phyloP scores from a whole-genome alignment of 2,797 vertebrate genomes.

The Craterocephalus amniculus region DNA sequence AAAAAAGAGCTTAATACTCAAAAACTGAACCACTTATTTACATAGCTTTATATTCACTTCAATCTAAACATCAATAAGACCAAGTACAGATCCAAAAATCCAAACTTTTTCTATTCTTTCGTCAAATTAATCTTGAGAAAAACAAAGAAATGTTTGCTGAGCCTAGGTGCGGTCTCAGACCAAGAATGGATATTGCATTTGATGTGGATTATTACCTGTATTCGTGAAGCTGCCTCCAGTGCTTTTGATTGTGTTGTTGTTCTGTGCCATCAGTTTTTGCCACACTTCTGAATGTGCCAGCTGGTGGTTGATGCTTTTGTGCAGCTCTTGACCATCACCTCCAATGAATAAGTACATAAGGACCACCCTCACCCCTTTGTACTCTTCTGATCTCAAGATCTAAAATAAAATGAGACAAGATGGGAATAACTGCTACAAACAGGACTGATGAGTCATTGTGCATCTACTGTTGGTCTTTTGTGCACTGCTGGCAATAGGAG shows the following conservation, averaged over 20 bases:
- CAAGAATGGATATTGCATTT: not conserved
- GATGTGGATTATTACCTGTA: conserved; percentile 37
- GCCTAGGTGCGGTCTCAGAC: not conserved
- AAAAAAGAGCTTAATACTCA: not conserved
- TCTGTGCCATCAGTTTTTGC: conserved; percentile 76
- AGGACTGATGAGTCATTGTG: not conserved
- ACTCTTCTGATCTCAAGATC: conserved; percentile 85
- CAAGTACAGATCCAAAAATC: too few species aligned
- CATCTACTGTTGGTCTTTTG: not conserved
- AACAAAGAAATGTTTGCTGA: not conserved
- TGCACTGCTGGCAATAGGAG: not conserved
- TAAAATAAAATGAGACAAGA: conserved; percentile 56
- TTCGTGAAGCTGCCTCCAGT: not conserved
- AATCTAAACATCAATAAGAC: too few species aligned
- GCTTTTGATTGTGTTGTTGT: conserved; percentile 47
- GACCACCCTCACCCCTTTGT: conserved; percentile 71
- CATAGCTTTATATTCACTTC: too few species aligned
- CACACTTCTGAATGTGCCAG: conserved; percentile 85
- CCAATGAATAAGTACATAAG: conserved; percentile 86
- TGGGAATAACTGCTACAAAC: not conserved
- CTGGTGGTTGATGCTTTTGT: conserved; percentile 87
- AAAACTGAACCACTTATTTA: not conserved
- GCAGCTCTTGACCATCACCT: conserved; percentile 75
- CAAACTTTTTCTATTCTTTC: not conserved
- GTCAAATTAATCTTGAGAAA: not conserved